phyloP scores from a whole-genome alignment of 1,140 invertebrate species.

The Ceratitis capitata region DNA sequence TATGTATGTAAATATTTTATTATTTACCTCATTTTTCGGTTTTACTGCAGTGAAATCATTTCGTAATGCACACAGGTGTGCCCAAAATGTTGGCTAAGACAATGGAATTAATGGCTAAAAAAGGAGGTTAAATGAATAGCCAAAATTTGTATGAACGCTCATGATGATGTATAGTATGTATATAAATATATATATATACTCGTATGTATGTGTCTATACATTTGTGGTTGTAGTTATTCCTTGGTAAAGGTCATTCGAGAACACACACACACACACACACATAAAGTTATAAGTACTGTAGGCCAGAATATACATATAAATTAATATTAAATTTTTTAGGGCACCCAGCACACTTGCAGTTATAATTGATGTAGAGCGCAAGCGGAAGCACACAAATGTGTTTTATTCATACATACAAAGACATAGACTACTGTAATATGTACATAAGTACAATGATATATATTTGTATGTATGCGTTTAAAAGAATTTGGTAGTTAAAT shows the following conservation, averaged over 20 bases:
- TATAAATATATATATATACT: neutral
- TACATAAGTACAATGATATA: too few species aligned
- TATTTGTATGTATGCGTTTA: too few species aligned
- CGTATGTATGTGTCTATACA: neutral
- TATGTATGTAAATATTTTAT: too few species aligned
- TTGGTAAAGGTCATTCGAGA: neutral
- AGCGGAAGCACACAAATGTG: neutral
- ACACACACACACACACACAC: neutral
- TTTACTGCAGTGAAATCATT: neutral
- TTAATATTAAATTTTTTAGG: neutral
- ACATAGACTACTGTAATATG: too few species aligned
- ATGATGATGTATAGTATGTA: too few species aligned
- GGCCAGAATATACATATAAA: slow-evolving; percentile 11
- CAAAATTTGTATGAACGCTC: too few species aligned
- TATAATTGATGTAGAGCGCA: neutral
- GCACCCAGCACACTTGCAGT: neutral
- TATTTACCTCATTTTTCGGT: neutral
- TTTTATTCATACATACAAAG: too few species aligned
- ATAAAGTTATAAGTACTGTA: neutral
- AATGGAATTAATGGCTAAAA: slow-evolving; percentile 15
- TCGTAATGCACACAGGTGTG: neutral
- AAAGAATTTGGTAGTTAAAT: too few species aligned
- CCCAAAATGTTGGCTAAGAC: neutral
- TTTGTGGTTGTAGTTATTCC: too few species aligned
- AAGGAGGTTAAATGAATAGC: slow-evolving; percentile 18